Percentiles rank a stretch among this genome's conserved stretches.
Evolutionary conservation across 2,797 vertebrate genomes (phyloP).

Genomic region (Coendou prehensilis): DNA sequence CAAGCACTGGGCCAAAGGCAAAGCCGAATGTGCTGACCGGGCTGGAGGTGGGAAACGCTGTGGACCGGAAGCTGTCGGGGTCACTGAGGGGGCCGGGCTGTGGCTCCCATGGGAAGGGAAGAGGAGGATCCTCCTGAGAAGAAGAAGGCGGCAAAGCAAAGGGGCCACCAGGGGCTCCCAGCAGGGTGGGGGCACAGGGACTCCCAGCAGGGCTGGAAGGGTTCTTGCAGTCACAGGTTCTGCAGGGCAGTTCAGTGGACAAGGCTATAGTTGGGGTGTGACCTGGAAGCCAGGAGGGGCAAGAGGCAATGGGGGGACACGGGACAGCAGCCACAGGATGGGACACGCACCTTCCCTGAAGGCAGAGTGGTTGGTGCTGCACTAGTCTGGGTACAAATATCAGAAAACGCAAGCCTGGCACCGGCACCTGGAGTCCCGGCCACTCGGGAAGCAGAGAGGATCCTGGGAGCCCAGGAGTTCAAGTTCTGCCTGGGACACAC

Average conservation of each 20-base stretch:
- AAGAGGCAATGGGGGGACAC: not conserved
- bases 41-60: not conserved
- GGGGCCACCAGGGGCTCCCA: not conserved
- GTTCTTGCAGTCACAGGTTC: not conserved
- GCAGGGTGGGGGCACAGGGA: no score
- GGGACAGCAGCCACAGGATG: not conserved
- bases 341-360: no score
- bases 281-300: not conserved
- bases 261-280: accelerated
- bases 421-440: not conserved
- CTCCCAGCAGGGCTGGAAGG: not conserved
- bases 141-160: not conserved
- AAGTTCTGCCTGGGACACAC: not conserved
- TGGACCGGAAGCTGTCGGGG: not conserved
- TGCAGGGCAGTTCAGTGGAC: not conserved
- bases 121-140: not conserved
- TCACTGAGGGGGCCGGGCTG: not conserved
- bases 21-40: not conserved
- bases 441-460: not conserved
- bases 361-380: accelerated
- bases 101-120: not conserved
- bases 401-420: accelerated
- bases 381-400: accelerated
- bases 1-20: not conserved
- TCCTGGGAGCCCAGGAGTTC: not conserved